Evolutionary conservation across 2,888 invertebrate species (phyloP).

Genomic region (Ceramica pisi): DNA sequence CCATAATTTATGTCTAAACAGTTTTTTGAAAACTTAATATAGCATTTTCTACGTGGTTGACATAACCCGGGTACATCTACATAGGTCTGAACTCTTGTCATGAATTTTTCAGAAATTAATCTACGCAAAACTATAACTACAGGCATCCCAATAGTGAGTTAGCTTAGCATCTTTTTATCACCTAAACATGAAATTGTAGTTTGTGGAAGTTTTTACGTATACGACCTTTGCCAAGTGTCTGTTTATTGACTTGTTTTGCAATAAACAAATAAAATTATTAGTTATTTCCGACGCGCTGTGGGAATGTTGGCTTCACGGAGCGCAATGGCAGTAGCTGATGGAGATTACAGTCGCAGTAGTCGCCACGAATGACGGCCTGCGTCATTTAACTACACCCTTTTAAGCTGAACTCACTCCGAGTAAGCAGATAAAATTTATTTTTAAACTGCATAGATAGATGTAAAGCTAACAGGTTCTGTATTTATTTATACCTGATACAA

Average conservation of each 20-base stretch:
- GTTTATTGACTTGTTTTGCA: slow-evolving; percentile 62
- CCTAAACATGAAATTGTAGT: slow-evolving; percentile 21
- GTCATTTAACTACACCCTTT: slow-evolving; percentile 63
- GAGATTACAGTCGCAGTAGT: slow-evolving; percentile 62
- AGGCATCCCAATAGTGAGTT: background rate
- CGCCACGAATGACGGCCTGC: slow-evolving; percentile 58
- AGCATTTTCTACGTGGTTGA: background rate
- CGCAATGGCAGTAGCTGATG: slow-evolving; percentile 61
- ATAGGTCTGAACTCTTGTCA: background rate
- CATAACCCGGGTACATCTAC: background rate
- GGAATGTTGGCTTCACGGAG: slow-evolving; percentile 49
- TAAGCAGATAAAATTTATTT: slow-evolving; percentile 65
- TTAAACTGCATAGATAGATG: slow-evolving; percentile 60
- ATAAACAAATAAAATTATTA: slow-evolving; percentile 64
- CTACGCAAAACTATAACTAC: background rate
- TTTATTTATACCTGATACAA: slow-evolving; percentile 53
- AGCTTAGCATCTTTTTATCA: slow-evolving; percentile 9
- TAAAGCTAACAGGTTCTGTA: slow-evolving; percentile 62
- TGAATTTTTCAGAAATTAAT: background rate
- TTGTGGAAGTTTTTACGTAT: slow-evolving; percentile 57
- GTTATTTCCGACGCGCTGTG: slow-evolving; percentile 51
- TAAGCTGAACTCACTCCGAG: slow-evolving; percentile 59
- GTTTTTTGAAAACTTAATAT: background rate
- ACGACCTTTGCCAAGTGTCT: slow-evolving; percentile 57
- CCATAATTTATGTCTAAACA: background rate